These are phyloP conservation scores for Coleophora deauratella DNA, from an alignment of 2,888 invertebrate species.

Conservation along the genomic window DNA sequence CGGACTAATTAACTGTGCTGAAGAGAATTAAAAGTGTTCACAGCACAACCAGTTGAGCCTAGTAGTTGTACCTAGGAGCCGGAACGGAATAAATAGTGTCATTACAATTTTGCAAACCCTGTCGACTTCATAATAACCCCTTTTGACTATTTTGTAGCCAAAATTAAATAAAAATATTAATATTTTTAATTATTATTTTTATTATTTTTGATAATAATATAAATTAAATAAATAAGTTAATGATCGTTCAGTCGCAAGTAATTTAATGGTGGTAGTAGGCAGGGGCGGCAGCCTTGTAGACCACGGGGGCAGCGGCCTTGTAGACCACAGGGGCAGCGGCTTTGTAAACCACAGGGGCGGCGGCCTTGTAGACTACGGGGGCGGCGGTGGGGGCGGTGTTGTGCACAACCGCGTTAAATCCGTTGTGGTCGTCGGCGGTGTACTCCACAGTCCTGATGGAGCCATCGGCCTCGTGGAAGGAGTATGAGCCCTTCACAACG, in stretches of 20 bases:
- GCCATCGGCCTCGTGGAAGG: conserved; percentile 71
- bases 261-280: conserved; percentile 19
- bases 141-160: too few relatives aligned
- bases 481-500: conserved; percentile 70
- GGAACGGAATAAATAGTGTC: too few relatives aligned
- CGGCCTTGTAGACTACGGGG: conserved; percentile 25
- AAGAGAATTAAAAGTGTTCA: too few relatives aligned
- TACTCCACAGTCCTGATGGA: conserved; percentile 72
- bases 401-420: conserved; percentile 58
- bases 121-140: too few relatives aligned
- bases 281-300: conserved; percentile 6
- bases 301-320: conserved; percentile 19
- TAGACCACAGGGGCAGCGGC: conserved; percentile 26
- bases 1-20: too few relatives aligned
- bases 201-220: too few relatives aligned
- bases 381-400: conserved; percentile 41
- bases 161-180: too few relatives aligned
- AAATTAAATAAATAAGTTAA: conserved; percentile 1
- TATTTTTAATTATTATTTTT: too few relatives aligned
- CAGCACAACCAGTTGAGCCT: too few relatives aligned
- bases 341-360: conserved; percentile 22
- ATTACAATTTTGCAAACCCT: too few relatives aligned
- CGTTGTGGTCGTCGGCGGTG: conserved; percentile 68
- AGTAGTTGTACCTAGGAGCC: too few relatives aligned
- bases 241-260: conserved; percentile 3